Evolutionary conservation across 2,888 invertebrate genomes (phyloP).

Genomic region (Sinelater perroti): DNA sequence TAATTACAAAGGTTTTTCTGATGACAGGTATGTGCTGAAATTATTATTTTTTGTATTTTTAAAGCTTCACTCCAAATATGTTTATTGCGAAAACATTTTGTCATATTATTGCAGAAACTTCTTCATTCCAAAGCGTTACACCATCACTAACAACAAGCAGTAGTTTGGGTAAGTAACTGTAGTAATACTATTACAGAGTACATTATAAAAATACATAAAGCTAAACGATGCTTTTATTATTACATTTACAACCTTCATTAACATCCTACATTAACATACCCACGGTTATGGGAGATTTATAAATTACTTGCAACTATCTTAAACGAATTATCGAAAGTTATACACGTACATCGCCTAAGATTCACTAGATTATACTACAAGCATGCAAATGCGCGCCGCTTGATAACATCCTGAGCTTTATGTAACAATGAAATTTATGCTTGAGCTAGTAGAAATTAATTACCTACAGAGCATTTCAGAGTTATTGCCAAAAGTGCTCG

Average conservation of each 20-base stretch:
- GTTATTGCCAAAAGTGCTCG: background rate
- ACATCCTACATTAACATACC: too few species aligned
- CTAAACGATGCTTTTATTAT: too few species aligned
- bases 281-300: too few species aligned
- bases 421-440: constrained; percentile 10
- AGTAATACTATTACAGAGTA: too few species aligned
- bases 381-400: constrained; percentile 3
- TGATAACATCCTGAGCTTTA: constrained; percentile 12
- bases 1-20: constrained; percentile 38
- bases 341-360: background rate
- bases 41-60: background rate
- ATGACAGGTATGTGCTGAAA: constrained; percentile 1
- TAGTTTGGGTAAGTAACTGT: constrained; percentile 14
- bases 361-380: constrained; percentile 9
- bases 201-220: too few species aligned
- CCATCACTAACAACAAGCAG: constrained; percentile 6
- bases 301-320: background rate
- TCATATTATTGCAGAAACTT: constrained; percentile 8
- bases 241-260: too few species aligned
- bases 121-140: background rate
- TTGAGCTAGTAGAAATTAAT: constrained; percentile 8
- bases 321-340: constrained; percentile 2
- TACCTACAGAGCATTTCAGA: background rate
- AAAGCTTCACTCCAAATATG: background rate
- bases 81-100: background rate